Percentiles rank a stretch among this genome's conserved stretches.
Evolutionary conservation across 2,888 invertebrate species (phyloP).

Genomic region (Andrena praecox): DNA sequence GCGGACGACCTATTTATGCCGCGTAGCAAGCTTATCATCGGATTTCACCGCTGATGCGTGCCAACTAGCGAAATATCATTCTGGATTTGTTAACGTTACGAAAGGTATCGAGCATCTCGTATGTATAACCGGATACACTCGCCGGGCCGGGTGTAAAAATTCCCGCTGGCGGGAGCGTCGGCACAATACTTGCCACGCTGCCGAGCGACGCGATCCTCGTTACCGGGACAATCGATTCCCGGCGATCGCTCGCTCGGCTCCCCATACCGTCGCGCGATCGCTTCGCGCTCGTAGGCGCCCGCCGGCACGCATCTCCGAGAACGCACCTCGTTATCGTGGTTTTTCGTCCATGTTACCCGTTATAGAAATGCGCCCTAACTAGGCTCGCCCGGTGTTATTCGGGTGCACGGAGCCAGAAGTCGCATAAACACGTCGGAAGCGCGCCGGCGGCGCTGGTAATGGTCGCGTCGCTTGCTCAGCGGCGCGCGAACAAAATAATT

Average conservation of each 20-base stretch:
- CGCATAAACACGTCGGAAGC: constrained; percentile 32
- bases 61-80: not conserved
- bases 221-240: constrained; percentile 61
- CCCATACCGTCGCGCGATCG: constrained; percentile 36
- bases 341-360: constrained; percentile 67
- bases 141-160: constrained; percentile 13
- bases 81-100: not conserved
- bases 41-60: not conserved
- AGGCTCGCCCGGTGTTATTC: constrained; percentile 16
- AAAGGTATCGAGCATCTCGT: not conserved
- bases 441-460: not conserved
- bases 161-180: not conserved
- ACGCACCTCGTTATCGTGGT: constrained; percentile 69
- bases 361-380: constrained; percentile 50
- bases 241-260: constrained; percentile 37
- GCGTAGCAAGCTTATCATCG: too few relatives aligned
- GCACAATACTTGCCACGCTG: constrained; percentile 12
- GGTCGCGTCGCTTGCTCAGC: constrained; percentile 36
- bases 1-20: too few relatives aligned
- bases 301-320: constrained; percentile 51
- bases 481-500: constrained; percentile 67
- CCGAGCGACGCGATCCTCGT: constrained; percentile 51
- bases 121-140: not conserved
- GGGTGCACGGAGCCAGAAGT: not conserved
- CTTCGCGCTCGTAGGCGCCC: constrained; percentile 62